Percentiles rank a stretch among this genome's conserved stretches.
Conservation (phyloP, 1,140 invertebrate genomes). For the Lepidotrigona ventralis region DNA sequence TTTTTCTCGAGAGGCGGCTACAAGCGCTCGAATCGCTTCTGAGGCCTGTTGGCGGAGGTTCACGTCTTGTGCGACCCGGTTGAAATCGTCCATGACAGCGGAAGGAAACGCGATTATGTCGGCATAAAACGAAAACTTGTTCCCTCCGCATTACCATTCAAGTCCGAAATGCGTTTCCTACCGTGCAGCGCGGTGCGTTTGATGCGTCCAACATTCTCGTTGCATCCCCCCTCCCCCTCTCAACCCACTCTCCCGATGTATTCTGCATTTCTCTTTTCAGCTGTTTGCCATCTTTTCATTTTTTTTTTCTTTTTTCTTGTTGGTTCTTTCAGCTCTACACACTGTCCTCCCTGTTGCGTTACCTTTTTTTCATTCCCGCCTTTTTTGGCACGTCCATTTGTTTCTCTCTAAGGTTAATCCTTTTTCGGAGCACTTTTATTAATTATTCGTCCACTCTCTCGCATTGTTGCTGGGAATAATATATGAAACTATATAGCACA, state of each 20-base stretch:
- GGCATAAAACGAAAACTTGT: conserved; percentile 66
- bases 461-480: background rate
- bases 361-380: background rate
- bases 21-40: background rate
- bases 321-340: background rate
- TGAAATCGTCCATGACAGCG: conserved; percentile 32
- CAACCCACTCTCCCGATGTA: conserved; percentile 53
- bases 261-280: conserved; percentile 56
- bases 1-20: background rate
- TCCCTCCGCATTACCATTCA: conserved; percentile 63
- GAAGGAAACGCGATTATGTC: conserved; percentile 57
- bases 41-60: background rate
- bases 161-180: conserved; percentile 67
- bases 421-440: background rate
- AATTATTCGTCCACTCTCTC: background rate
- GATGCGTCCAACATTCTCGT: conserved; percentile 59
- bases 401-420: background rate
- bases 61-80: background rate
- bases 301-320: background rate
- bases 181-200: conserved; percentile 69
- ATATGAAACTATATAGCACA: background rate
- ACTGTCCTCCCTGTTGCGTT: conserved; percentile 18
- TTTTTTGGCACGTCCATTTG: background rate
- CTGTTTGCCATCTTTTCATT: conserved; percentile 33
- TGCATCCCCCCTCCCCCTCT: conserved; percentile 54